Percentiles rank a stretch among this genome's conserved stretches.
Evolutionary conservation across 2,888 invertebrate species (phyloP).

Genomic region (Dryomyza anilis): DNA sequence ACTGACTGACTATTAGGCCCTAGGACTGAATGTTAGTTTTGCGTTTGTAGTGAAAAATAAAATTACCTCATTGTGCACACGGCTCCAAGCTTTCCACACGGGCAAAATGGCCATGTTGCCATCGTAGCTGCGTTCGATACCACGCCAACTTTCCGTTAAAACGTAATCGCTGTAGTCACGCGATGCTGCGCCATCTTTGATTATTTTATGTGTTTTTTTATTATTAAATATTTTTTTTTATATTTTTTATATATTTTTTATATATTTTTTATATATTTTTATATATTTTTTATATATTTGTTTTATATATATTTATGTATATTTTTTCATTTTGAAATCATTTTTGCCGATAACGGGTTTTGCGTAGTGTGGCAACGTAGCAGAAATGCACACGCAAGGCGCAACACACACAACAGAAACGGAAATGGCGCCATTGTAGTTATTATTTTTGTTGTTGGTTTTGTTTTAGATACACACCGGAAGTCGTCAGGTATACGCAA

Average conservation of each 20-base stretch:
- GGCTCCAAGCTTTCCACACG: slow-evolving; percentile 82
- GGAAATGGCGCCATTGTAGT: slow-evolving; percentile 38
- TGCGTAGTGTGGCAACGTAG: slow-evolving; percentile 17
- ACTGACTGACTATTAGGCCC: too few relatives aligned
- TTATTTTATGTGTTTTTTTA: slow-evolving; percentile 20
- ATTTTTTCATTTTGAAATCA: background rate
- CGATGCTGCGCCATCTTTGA: slow-evolving; percentile 60
- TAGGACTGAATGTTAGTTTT: background rate
- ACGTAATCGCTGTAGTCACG: slow-evolving; percentile 67
- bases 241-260: background rate
- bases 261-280: background rate
- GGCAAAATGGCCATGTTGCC: slow-evolving; percentile 76
- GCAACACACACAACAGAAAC: slow-evolving; percentile 22
- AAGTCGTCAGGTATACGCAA: slow-evolving; percentile 28
- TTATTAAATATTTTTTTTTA: background rate
- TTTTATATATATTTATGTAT: background rate
- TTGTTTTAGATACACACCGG: slow-evolving; percentile 31
- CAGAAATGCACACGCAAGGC: background rate
- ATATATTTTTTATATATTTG: background rate
- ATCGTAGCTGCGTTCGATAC: slow-evolving; percentile 68
- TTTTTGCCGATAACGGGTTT: background rate
- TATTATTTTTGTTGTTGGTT: too few relatives aligned
- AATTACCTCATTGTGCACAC: slow-evolving; percentile 69
- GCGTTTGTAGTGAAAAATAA: background rate
- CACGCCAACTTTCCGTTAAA: slow-evolving; percentile 78